Percentiles rank a stretch among this genome's conserved stretches.
These are phyloP conservation scores for Abramis brama DNA, from an alignment of 2,113 vertebrate genomes.

Conservation along the genomic window DNA sequence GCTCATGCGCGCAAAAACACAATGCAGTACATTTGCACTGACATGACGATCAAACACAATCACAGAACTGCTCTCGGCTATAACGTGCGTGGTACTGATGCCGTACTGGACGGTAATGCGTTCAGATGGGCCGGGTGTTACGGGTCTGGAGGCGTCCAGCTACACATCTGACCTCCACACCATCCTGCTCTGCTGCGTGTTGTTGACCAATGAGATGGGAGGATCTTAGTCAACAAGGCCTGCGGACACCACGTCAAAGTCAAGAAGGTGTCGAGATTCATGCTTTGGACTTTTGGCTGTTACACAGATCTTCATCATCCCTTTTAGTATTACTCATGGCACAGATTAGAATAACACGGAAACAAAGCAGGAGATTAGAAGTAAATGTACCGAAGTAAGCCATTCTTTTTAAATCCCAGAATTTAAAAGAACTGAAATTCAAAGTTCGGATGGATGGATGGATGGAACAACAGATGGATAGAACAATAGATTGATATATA, in stretches of 20 bases:
- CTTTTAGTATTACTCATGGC: background rate
- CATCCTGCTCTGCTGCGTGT: background rate
- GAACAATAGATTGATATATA: background rate
- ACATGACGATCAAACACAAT: slow-evolving; percentile 8
- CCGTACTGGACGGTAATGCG: slow-evolving; percentile 9
- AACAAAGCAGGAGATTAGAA: background rate
- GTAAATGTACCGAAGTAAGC: too few relatives aligned
- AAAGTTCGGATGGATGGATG: too few relatives aligned
- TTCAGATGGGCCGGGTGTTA: slow-evolving; percentile 44
- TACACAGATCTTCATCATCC: background rate
- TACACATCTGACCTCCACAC: slow-evolving; percentile 21
- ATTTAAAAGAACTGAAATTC: background rate
- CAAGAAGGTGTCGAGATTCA: slow-evolving; percentile 15
- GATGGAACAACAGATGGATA: background rate
- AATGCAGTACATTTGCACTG: slow-evolving; percentile 47
- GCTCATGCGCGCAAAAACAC: slow-evolving; percentile 20
- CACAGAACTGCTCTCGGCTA: slow-evolving; percentile 2
- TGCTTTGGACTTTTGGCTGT: background rate
- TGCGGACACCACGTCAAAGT: background rate
- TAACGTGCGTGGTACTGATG: background rate
- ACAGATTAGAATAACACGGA: background rate
- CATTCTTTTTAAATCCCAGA: background rate
- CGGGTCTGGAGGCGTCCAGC: slow-evolving; percentile 19
- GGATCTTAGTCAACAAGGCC: slow-evolving; percentile 7
- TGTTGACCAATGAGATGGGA: slow-evolving; percentile 29